Evolutionary conservation across 2,113 vertebrate species (phyloP), one percentile per base, ranked within the genome.

Genomic region (Vulpes lagopus): DNA sequence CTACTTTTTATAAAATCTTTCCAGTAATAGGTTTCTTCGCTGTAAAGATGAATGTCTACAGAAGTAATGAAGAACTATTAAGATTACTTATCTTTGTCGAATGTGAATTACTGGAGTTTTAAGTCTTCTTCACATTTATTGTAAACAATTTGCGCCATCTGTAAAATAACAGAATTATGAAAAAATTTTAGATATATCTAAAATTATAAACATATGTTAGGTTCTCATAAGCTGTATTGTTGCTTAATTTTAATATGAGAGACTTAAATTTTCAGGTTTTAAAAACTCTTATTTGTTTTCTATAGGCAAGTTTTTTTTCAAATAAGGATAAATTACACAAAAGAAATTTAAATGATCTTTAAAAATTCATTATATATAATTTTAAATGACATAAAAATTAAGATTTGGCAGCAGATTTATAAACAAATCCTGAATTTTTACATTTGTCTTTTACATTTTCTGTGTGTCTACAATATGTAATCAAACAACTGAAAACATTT

Each of bases 91-190:
- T 79, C 11, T 93, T 27, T 78, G 19, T 60, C 14, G 43, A 62
- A n/a, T 78, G 49, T 84, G 9, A 94, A n/a, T 85, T 90, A n/a
- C 12, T 25, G 1, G 20, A 38, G 16, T 74, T 22, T 35, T 88
- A 60, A 55, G 11, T 73, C 22, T 51, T 10, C 27, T 62, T 94
- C 25, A 79, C n/a, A 81, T 53, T 16, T 89, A 84, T 53, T 65
- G 9, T 22, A 49, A 55, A 89, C 55, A 84, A 64, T 3, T 64
- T 64, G 30, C 1, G 3, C 60, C 22, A 71, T 53, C 62, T 17
- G 38, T 89, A 92, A 89, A 96, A 79, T 82, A 84, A 57, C 0
- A 32, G 69, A 90, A 86, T 90, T 67, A 67, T 81, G 38, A 93
- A 80, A 80, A 9, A 43, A 16, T 10, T 35, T 83, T 91, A 78